These are phyloP conservation scores for Elgaria multicarinata DNA, from an alignment of 2,113 vertebrate species.

Conservation along the genomic window DNA sequence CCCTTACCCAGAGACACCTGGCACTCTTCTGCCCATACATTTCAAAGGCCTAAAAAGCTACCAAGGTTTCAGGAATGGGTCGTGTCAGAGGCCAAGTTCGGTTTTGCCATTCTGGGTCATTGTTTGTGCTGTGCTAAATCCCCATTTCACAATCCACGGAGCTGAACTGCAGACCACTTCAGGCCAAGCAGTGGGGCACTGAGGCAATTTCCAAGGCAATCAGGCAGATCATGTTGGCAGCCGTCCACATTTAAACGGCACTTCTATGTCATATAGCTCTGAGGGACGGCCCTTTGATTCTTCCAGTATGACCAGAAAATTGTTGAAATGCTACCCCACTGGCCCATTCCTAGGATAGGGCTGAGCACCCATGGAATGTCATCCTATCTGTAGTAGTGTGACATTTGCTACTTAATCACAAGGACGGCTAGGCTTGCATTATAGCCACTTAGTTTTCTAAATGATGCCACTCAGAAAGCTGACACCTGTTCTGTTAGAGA, in stretches of 20 bases:
- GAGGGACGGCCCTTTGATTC: not conserved
- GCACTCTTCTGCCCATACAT: not conserved
- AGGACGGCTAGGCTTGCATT: not conserved
- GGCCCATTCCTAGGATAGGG: rapidly evolving
- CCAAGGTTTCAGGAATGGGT: not conserved
- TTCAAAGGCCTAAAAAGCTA: not conserved
- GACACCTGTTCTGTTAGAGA: not conserved
- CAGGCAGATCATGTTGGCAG: not conserved
- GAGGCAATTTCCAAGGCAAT: rapidly evolving
- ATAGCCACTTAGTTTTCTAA: not conserved
- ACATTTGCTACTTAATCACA: rapidly evolving
- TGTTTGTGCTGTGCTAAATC: too few relatives aligned
- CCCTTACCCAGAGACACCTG: not conserved
- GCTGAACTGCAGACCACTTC: not conserved
- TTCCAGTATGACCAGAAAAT: not conserved
- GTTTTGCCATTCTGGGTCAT: rapidly evolving
- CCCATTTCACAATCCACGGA: not conserved
- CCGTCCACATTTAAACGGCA: not conserved
- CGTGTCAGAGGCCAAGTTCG: not conserved
- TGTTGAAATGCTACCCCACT: rapidly evolving
- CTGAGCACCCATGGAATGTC: not conserved
- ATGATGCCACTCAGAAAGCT: not conserved
- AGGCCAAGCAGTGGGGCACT: not conserved
- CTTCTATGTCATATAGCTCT: rapidly evolving
- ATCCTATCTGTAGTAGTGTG: rapidly evolving